Percentiles rank a stretch among this genome's conserved stretches.
Evolutionary conservation across 2,113 vertebrate genomes (phyloP).

Genomic region (Sminthopsis crassicaudata): DNA sequence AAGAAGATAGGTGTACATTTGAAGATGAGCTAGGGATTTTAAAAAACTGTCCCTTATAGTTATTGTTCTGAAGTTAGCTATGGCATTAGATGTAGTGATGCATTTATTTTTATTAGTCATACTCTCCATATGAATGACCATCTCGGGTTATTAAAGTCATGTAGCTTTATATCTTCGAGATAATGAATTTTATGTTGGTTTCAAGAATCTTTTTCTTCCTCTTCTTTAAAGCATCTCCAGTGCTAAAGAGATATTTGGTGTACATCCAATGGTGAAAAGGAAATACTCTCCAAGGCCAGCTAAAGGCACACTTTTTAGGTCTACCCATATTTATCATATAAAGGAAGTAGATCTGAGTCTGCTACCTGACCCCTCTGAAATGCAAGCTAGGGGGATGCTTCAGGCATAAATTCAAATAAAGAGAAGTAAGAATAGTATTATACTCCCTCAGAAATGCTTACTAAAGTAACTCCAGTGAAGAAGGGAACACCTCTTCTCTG

Average conservation of each 20-base stretch:
- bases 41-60: background rate
- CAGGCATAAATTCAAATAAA: background rate
- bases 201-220: constrained; percentile 36
- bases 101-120: constrained; percentile 13
- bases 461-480: constrained; percentile 35
- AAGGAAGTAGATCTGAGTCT: background rate
- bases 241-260: background rate
- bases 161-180: background rate
- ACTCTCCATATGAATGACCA: background rate
- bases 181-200: background rate
- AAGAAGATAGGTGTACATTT: background rate
- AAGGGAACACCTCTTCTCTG: background rate
- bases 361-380: background rate
- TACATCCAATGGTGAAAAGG: background rate
- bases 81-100: constrained; percentile 16
- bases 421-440: background rate
- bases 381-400: constrained; percentile 6
- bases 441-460: constrained; percentile 57
- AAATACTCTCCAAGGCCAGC: background rate
- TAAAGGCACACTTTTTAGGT: background rate
- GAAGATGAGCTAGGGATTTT: background rate
- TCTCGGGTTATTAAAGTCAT: background rate
- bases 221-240: background rate
- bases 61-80: background rate
- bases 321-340: background rate